phyloP scores from a whole-genome alignment of 2,888 invertebrate genomes.

The Mesoligia furuncula region DNA sequence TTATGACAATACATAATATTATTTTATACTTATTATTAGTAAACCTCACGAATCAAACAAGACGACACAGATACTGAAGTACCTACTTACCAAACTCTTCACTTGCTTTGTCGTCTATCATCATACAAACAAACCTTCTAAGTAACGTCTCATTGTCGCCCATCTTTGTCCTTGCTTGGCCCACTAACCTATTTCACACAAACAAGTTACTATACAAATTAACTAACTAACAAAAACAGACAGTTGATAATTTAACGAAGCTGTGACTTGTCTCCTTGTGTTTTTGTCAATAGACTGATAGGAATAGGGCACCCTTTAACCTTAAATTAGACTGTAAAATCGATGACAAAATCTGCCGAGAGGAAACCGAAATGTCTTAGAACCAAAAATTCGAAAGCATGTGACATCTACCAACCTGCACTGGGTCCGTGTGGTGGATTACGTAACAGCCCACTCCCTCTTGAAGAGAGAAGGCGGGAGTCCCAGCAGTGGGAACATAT shows the following conservation, averaged over 20 bases:
- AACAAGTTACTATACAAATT: conserved; percentile 33
- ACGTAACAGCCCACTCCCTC: no score
- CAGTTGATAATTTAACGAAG: conserved; percentile 41
- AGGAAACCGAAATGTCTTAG: background rate
- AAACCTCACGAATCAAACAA: background rate
- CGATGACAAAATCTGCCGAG: background rate
- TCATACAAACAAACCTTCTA: conserved; percentile 27
- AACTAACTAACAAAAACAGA: conserved; percentile 48
- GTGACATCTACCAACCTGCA: no score
- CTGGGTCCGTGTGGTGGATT: no score
- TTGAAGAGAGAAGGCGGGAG: no score
- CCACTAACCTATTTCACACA: conserved; percentile 53
- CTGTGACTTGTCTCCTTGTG: conserved; percentile 8
- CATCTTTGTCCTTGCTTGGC: conserved; percentile 20
- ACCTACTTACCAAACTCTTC: background rate
- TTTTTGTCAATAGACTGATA: conserved; percentile 3
- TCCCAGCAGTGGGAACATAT: background rate
- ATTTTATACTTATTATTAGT: background rate
- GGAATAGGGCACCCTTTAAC: background rate
- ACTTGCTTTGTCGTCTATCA: conserved; percentile 8
- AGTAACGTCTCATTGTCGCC: conserved; percentile 26
- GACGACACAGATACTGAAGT: background rate
- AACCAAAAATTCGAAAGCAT: background rate
- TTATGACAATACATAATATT: no score
- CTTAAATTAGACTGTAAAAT: background rate